Percentiles rank a stretch among this genome's conserved stretches.
Conservation (phyloP, 2,797 vertebrate species). For the Masticophis lateralis region DNA sequence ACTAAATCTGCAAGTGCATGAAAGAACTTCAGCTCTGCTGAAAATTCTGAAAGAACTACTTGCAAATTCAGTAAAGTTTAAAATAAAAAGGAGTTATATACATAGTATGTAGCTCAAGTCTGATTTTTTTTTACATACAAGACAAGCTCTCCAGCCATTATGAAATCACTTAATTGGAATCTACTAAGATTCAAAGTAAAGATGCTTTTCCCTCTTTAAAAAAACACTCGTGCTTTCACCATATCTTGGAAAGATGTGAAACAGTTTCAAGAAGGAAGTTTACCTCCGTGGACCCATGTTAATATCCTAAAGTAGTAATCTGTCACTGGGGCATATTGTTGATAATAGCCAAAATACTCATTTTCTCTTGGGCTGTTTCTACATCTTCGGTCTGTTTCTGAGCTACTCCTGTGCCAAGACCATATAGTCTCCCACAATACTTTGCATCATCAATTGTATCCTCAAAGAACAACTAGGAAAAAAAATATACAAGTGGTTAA, state of each 20-base stretch:
- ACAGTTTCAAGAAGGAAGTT: conserved; percentile 48
- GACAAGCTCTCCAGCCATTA: conserved; percentile 68
- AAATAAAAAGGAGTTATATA: conserved; percentile 73
- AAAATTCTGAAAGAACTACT: conserved; percentile 49
- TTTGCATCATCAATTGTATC: conserved; percentile 99
- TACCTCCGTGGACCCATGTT: conserved; percentile 46
- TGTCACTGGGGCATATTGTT: conserved; percentile 83
- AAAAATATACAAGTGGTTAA: conserved; percentile 3
- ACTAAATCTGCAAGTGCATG: conserved; percentile 56
- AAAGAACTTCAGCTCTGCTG: conserved; percentile 54
- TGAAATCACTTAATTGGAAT: conserved; percentile 64
- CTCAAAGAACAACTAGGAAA: conserved; percentile 90
- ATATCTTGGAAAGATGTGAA: conserved; percentile 46
- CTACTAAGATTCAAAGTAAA: conserved; percentile 66
- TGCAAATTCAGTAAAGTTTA: conserved; percentile 67
- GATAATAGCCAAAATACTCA: conserved; percentile 79
- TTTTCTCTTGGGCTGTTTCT: conserved; percentile 78
- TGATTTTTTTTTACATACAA: conserved; percentile 68
- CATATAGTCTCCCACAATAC: conserved; percentile 94
- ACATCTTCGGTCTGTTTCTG: conserved; percentile 90
- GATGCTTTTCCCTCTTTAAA: conserved; percentile 61
- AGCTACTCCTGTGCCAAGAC: conserved; percentile 90
- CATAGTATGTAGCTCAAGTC: conserved; percentile 60
- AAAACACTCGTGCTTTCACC: conserved; percentile 60
- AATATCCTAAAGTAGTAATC: conserved; percentile 9